Percentiles rank a stretch among this genome's conserved stretches.
These are phyloP conservation scores for Luehdorfia chinensis DNA, from an alignment of 1,140 invertebrate species.

Conservation along the genomic window DNA sequence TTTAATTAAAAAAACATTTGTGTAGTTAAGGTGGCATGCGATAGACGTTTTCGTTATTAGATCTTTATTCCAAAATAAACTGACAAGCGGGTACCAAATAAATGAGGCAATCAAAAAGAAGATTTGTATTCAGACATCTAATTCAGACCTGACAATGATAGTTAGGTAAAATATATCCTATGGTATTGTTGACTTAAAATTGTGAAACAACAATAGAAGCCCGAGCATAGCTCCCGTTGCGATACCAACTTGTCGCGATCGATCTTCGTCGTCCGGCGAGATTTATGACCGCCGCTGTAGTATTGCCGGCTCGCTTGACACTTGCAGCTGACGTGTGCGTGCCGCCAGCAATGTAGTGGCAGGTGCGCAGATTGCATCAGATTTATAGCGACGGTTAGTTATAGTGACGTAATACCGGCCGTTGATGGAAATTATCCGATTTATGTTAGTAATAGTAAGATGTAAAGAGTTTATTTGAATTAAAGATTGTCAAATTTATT, in stretches of 20 bases:
- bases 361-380: conserved; percentile 23
- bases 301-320: conserved; percentile 37
- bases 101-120: too few species aligned
- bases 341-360: conserved; percentile 28
- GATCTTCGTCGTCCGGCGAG: conserved; percentile 27
- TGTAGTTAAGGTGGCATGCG: too few species aligned
- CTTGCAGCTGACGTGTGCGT: conserved; percentile 23
- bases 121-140: too few species aligned
- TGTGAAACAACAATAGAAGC: conserved; percentile 11
- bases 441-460: background rate
- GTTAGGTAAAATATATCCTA: background rate
- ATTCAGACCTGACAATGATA: too few species aligned
- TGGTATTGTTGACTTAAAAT: conserved; percentile 6
- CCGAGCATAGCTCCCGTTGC: conserved; percentile 12
- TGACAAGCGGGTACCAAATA: too few species aligned
- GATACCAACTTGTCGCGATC: conserved; percentile 22
- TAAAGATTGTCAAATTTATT: too few species aligned
- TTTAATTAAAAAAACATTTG: too few species aligned
- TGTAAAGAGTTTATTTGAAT: too few species aligned
- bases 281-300: conserved; percentile 38
- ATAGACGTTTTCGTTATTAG: too few species aligned
- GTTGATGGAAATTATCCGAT: background rate
- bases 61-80: too few species aligned
- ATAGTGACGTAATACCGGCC: conserved; percentile 1
- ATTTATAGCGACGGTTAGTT: conserved; percentile 25